A percentile compares a stretch with the other conserved stretches of the same genome.
Evolutionary conservation across 2,888 invertebrate species (phyloP).

Genomic region (Nemoura dubitans): DNA sequence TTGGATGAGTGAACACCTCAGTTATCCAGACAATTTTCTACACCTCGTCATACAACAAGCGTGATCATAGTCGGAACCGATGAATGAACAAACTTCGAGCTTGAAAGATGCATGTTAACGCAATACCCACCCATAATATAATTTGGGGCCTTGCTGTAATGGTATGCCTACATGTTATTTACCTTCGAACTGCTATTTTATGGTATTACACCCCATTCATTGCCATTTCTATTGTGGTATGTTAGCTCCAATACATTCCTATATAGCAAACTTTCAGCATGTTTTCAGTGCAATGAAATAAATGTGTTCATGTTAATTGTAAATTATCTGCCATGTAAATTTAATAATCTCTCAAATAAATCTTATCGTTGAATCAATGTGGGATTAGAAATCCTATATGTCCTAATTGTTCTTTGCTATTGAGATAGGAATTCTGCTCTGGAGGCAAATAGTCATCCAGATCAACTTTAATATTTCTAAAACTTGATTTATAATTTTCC

Average conservation of each 20-base stretch:
- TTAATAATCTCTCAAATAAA: too few relatives aligned
- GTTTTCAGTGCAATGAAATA: not conserved
- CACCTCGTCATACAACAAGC: slow-evolving; percentile 71
- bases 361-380: too few relatives aligned
- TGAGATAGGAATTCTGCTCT: too few relatives aligned
- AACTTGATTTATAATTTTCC: too few relatives aligned
- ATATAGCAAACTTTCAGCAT: not conserved
- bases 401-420: too few relatives aligned
- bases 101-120: not conserved
- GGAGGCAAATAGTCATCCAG: too few relatives aligned
- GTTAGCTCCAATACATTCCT: not conserved
- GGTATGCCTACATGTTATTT: not conserved
- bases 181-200: not conserved
- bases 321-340: not conserved
- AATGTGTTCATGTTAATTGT: not conserved
- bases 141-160: not conserved
- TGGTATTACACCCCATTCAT: not conserved
- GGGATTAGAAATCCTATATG: too few relatives aligned
- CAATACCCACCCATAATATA: too few relatives aligned
- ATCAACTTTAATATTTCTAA: too few relatives aligned
- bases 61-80: not conserved
- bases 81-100: not conserved
- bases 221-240: not conserved
- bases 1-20: slow-evolving; percentile 97
- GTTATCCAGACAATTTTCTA: slow-evolving; percentile 98